Base-by-base conservation (phyloP, 1,140 invertebrate genomes). In the Macrocentrus cingulum region DNA sequence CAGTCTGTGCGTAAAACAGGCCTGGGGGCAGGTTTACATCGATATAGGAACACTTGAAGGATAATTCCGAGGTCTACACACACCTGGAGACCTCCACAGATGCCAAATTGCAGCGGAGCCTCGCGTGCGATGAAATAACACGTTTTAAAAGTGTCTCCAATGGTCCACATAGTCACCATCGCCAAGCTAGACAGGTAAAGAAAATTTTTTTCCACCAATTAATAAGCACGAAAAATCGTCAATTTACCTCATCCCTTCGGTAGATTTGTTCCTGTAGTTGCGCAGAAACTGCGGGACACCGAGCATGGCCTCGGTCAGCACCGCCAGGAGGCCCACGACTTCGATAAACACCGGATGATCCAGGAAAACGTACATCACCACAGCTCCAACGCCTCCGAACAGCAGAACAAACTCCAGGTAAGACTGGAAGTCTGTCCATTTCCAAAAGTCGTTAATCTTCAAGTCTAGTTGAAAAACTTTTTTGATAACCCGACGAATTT, bases 161-260 rank as follows among this genome's bases (percentile, higher is more conserved):
- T 84, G 7, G 94, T 93, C 97, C 97, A 99, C 88, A 99, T 93
- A 15, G 91, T 80, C 32, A 99, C 97, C 97, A 99, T 99, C 60
- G 85, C 84, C 59, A 91, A 80, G 75, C 89, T 92, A 77, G 70
- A 32, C 11, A 49, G 15, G 15, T 76, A 39, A 66, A 18, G 49
- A 58, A 34, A 56, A 45, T 42, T 59, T 51, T 34, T 34, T 49
- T 9, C 29, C 4, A 45, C 25, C n/a, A 52, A 51, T 8, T 5
- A 56, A 56, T 50, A n/a, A 2, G 15, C 18, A 39, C 44, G 13
- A 45, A 46, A 34, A 22, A 15, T 46, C 32, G 29, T 41, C 15
- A 9, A 39, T 20, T 76, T 81, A 97, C 95, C 95, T 98, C 95
- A 98, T 98, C 73, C 96, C 96, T 71, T 89, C 85, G 6, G 95